Evolutionary conservation across 2,797 vertebrate genomes (phyloP).

Genomic region (Alfaro cultratus): DNA sequence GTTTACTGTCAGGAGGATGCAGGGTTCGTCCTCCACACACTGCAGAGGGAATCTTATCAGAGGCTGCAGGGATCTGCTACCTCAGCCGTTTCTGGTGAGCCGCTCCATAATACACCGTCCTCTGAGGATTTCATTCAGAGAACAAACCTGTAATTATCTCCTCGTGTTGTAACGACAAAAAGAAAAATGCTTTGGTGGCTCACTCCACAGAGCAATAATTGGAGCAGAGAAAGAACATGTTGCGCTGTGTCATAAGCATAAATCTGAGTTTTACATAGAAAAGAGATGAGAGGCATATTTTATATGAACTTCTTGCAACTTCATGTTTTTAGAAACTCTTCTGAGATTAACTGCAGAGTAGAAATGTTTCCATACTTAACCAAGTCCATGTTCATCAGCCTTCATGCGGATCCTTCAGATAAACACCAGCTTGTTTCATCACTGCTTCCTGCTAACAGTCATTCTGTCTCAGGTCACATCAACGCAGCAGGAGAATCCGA

Average conservation of each 20-base stretch:
- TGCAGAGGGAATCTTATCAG: slow-evolving; percentile 55
- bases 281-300: background rate
- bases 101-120: slow-evolving; percentile 11
- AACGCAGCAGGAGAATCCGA: background rate
- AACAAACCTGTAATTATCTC: slow-evolving; percentile 65
- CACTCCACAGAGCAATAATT: slow-evolving; percentile 39
- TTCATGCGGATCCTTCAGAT: background rate
- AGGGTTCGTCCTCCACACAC: slow-evolving; percentile 38
- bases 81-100: slow-evolving; percentile 52
- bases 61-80: slow-evolving; percentile 47
- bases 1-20: slow-evolving; percentile 36
- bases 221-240: slow-evolving; percentile 18
- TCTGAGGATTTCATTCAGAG: slow-evolving; percentile 44
- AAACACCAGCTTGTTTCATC: background rate
- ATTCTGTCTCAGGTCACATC: background rate
- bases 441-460: background rate
- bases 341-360: background rate
- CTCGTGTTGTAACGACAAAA: slow-evolving; percentile 27
- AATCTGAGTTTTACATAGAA: slow-evolving; percentile 11
- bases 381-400: background rate
- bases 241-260: slow-evolving; percentile 22
- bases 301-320: background rate
- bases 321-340: background rate
- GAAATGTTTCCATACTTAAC: background rate
- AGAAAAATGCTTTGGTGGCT: slow-evolving; percentile 26